Percentiles rank a stretch among this genome's conserved stretches.
Conservation (phyloP, 2,113 vertebrate species). For the Syrmaticus mikado region DNA sequence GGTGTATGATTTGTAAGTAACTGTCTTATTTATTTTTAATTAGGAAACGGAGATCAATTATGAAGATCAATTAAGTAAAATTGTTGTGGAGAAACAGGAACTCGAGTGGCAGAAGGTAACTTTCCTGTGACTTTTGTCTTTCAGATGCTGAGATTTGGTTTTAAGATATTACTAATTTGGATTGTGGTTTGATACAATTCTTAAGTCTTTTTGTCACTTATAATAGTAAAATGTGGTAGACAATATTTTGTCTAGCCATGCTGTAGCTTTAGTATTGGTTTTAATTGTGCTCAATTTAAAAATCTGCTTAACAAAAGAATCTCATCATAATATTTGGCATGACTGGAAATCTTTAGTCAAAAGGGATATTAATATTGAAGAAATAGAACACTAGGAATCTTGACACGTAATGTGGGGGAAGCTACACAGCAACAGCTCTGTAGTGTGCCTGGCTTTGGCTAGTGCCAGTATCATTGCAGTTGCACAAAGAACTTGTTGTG, state of each 20-base stretch:
- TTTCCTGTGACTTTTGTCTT: not conserved
- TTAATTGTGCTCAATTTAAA: not conserved
- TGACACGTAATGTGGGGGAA: not conserved
- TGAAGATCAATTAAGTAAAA: slow-evolving; percentile 89
- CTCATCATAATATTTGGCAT: not conserved
- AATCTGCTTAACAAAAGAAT: not conserved
- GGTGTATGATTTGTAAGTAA: not conserved
- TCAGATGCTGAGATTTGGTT: not conserved
- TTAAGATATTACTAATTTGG: not conserved
- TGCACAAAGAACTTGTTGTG: not conserved
- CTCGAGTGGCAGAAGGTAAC: slow-evolving; percentile 90
- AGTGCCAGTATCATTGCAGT: not conserved
- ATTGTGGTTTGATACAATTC: not conserved
- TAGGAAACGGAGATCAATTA: slow-evolving; percentile 88
- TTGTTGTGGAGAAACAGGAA: slow-evolving; percentile 91
- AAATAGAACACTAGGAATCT: not conserved
- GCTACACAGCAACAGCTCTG: not conserved
- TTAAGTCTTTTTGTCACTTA: not conserved
- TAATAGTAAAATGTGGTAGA: not conserved
- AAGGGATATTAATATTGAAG: not conserved
- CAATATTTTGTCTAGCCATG: not conserved
- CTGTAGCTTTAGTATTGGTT: not conserved
- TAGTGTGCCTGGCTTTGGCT: not conserved
- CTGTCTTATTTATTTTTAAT: slow-evolving; percentile 26
- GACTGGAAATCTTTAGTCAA: not conserved